phyloP scores from a whole-genome alignment of 2,888 invertebrate species.

The Linnaemya vulpina region DNA sequence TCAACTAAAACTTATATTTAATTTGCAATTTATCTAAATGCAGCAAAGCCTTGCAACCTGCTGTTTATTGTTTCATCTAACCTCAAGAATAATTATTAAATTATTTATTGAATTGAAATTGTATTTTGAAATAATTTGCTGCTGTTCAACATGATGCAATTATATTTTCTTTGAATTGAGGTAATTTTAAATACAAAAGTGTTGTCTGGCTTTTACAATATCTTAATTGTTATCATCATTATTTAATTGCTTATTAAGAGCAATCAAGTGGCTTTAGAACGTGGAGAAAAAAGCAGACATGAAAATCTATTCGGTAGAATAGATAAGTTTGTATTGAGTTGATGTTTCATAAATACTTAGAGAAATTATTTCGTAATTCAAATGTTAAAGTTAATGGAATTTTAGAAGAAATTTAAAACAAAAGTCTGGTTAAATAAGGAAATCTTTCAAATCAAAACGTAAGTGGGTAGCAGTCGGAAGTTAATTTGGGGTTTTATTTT shows the following conservation, averaged over 20 bases:
- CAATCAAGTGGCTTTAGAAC: slow-evolving; percentile 1
- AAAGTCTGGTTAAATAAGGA: background rate
- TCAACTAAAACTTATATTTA: too few relatives aligned
- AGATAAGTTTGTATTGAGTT: slow-evolving; percentile 6
- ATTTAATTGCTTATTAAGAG: slow-evolving; percentile 11
- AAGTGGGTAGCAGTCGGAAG: too few relatives aligned
- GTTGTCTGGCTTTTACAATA: background rate
- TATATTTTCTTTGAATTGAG: background rate
- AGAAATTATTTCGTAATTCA: background rate
- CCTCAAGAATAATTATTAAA: too few relatives aligned
- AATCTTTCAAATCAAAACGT: background rate
- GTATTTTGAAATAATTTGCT: background rate
- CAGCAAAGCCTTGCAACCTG: too few relatives aligned
- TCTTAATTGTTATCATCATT: slow-evolving; percentile 16
- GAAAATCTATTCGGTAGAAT: background rate
- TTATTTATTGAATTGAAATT: background rate
- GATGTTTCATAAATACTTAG: background rate
- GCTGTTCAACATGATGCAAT: background rate
- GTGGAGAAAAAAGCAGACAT: background rate
- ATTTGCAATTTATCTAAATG: too few relatives aligned
- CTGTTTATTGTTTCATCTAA: too few relatives aligned
- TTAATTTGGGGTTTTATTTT: too few relatives aligned
- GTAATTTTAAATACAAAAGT: slow-evolving; percentile 21
- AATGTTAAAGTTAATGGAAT: background rate
- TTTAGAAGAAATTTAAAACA: background rate